These are phyloP conservation scores for Thomomys bottae DNA, from an alignment of 2,113 vertebrate genomes.

Conservation along the genomic window DNA sequence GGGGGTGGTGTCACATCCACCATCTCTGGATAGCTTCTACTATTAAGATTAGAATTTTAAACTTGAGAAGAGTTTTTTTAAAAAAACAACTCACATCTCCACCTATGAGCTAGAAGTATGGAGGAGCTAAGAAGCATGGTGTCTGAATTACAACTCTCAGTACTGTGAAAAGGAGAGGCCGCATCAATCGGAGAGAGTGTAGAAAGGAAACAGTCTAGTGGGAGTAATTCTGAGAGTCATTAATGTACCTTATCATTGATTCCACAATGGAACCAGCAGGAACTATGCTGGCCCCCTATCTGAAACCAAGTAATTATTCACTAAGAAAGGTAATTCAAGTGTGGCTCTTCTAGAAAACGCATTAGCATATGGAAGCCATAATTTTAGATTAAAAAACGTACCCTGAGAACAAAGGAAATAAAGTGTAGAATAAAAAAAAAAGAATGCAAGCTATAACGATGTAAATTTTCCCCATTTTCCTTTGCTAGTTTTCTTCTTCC, in stretches of 20 bases:
- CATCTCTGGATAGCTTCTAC: not conserved
- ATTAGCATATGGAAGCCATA: conserved; percentile 53
- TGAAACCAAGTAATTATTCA: conserved; percentile 64
- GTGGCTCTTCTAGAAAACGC: conserved; percentile 45
- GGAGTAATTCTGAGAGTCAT: conserved; percentile 33
- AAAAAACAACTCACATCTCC: not conserved
- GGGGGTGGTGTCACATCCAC: not conserved
- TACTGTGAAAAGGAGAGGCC: conserved; percentile 22
- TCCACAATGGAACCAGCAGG: conserved; percentile 47
- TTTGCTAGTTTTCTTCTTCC: conserved; percentile 36
- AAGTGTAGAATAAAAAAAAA: conserved; percentile 35
- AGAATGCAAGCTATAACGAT: conserved; percentile 6
- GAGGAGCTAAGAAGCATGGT: not conserved
- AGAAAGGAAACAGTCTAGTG: not conserved
- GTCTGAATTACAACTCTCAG: not conserved
- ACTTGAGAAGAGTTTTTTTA: not conserved
- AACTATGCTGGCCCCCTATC: not conserved
- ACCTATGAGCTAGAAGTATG: not conserved
- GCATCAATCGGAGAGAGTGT: not conserved
- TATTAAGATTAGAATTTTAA: conserved; percentile 38
- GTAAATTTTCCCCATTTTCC: conserved; percentile 7
- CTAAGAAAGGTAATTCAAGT: conserved; percentile 57
- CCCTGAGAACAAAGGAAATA: not conserved
- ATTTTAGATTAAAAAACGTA: conserved; percentile 12
- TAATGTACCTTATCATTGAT: conserved; percentile 45